These are phyloP conservation scores for Hyles euphorbiae DNA, from an alignment of 1,140 invertebrate species.

Conservation along the genomic window DNA sequence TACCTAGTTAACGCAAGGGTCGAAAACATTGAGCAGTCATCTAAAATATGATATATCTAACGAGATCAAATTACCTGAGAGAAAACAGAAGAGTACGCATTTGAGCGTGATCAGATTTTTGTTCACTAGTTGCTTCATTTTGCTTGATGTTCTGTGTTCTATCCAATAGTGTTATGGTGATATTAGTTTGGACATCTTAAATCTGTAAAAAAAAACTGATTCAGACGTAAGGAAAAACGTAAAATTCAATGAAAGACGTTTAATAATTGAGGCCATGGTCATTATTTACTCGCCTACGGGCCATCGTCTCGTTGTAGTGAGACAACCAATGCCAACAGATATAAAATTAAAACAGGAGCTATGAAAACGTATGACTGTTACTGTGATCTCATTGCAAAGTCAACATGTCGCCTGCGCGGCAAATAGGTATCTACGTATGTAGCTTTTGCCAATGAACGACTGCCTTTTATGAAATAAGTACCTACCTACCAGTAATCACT, in stretches of 20 bases:
- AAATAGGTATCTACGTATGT: too few relatives aligned
- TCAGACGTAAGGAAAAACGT: conserved; percentile 8
- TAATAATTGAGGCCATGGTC: conserved; percentile 41
- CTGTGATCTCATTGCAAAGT: too few relatives aligned
- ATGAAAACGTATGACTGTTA: too few relatives aligned
- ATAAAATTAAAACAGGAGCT: conserved; percentile 15
- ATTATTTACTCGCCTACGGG: conserved; percentile 44
- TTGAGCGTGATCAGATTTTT: conserved; percentile 71
- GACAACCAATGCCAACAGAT: conserved; percentile 18
- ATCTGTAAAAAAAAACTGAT: conserved; percentile 34
- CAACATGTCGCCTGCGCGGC: background rate
- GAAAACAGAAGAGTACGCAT: conserved; percentile 72
- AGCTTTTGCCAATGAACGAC: too few relatives aligned
- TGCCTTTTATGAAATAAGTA: too few relatives aligned
- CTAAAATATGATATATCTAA: conserved; percentile 1
- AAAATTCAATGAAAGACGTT: conserved; percentile 19
- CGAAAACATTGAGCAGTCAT: too few relatives aligned
- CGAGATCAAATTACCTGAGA: conserved; percentile 52
- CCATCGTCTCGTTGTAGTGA: conserved; percentile 25
- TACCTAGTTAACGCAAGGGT: too few relatives aligned
- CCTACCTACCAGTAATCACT: too few relatives aligned
- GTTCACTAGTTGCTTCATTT: conserved; percentile 49
- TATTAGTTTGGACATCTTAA: conserved; percentile 41
- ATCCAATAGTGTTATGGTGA: background rate
- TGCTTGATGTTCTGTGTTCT: conserved; percentile 6